Evolutionary conservation across 2,888 invertebrate species (phyloP), one percentile per base, ranked within the genome.

Genomic region (Cosmia pyralina): DNA sequence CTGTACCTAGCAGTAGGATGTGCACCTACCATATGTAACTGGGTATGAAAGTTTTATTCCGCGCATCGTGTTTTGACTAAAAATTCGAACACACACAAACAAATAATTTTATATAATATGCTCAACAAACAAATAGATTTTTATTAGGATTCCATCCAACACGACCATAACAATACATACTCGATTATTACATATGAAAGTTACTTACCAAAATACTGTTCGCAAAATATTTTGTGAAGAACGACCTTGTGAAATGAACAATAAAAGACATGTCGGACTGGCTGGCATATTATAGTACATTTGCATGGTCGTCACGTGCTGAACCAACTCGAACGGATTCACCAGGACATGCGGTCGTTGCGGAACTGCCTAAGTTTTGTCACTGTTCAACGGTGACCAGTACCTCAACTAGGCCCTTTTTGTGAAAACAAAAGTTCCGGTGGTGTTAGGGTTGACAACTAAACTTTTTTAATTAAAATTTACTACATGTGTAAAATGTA

Each of bases 301-400:
- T 91, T 88, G 88, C 87, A 93, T 93, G 90, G 88, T 71, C 71
- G 88, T 90, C 93, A 94, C 94, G 94, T 92, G 86, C 79, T 76
- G 81, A 62, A 74, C 75, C 73, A 83, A 91, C 90, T 89, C 88
- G 85, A 89, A 91, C 89, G 88, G 90, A 91, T 91, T 92, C 89
- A 85, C 78, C 78, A 65, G 69, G 69, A 71, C 70, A 74, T 70
- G 75, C 79, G 80, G 79, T 84, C 59, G 58, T 75, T 69, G 68
- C 55, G 72, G 58, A 78, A 79, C 74, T 65, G 67, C 53, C 46
- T 65, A 64, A 77, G 67, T 86, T 84, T 77, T 79, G 58, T 69
- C 82, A 78, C 52, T 38, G 64, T 52, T 38, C 52, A 15, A 38
- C 48, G 15, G 28, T n/a, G n/a, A 17, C 34, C 38, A 53, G n/a